phyloP scores from a whole-genome alignment of 2,888 invertebrate species.

The Xestia sexstrigata region DNA sequence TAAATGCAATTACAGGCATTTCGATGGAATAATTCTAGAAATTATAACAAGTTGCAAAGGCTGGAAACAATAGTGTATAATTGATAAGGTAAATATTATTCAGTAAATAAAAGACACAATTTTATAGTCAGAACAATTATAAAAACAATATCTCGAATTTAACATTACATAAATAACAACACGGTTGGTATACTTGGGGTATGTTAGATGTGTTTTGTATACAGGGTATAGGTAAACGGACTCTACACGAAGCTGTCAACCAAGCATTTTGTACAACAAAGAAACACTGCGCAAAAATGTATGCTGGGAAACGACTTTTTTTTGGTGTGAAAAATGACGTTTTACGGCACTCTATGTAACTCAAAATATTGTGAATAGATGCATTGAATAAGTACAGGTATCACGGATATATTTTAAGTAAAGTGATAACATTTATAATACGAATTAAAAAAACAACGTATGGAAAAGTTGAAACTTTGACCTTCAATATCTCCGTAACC shows the following conservation, averaged over 20 bases:
- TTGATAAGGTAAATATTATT: background rate
- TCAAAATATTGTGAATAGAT: background rate
- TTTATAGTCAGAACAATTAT: background rate
- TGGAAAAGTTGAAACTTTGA: background rate
- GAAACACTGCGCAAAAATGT: background rate
- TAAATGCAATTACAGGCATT: background rate
- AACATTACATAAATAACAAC: background rate
- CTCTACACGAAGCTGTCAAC: background rate
- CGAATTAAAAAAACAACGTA: no score
- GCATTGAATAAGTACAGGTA: no score
- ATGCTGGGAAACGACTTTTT: no score
- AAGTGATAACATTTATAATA: no score
- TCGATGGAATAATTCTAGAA: background rate
- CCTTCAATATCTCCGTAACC: background rate
- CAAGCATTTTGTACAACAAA: background rate
- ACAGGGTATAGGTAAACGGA: background rate
- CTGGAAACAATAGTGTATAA: background rate
- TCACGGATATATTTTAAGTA: no score
- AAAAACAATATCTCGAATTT: background rate
- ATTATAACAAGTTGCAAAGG: background rate
- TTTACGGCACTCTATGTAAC: no score
- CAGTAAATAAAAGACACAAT: background rate
- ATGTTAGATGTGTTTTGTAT: background rate
- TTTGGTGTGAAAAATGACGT: no score
- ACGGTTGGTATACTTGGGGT: background rate